Conservation (phyloP, 1,140 invertebrate species). For the Goniozus legneri region DNA sequence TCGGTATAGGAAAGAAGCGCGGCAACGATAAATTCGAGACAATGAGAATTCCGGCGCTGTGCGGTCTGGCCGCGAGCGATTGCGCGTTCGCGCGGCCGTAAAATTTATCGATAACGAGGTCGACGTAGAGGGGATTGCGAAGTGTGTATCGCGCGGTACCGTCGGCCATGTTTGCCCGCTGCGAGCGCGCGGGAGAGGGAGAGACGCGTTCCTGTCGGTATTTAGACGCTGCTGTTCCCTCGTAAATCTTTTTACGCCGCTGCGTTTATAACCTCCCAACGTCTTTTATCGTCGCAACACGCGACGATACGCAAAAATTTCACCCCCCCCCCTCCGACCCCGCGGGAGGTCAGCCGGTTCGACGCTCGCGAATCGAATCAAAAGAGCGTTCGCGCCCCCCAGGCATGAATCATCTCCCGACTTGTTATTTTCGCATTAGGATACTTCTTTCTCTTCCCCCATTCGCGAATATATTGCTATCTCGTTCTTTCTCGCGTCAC, state of each 20-base stretch:
- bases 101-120: neutral
- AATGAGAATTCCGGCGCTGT: too few relatives aligned
- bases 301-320: too few relatives aligned
- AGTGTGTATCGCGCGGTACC: conserved; percentile 10
- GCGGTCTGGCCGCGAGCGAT: too few relatives aligned
- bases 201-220: neutral
- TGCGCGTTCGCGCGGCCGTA: neutral
- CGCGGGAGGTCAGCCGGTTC: neutral
- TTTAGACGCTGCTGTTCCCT: neutral
- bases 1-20: too few relatives aligned
- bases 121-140: neutral
- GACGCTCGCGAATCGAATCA: conserved; percentile 20
- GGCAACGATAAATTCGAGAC: too few relatives aligned
- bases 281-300: conserved; percentile 42
- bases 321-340: too few relatives aligned
- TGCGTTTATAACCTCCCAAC: conserved; percentile 40
- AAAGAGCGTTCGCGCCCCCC: too few relatives aligned
- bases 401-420: conserved; percentile 31
- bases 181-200: too few relatives aligned
- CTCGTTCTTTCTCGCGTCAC: conserved; percentile 10
- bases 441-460: conserved; percentile 19
- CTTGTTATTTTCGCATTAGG: conserved; percentile 45
- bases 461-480: conserved; percentile 24
- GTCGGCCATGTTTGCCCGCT: conserved; percentile 9
- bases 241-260: conserved; percentile 40